Evolutionary conservation across 2,888 invertebrate genomes (phyloP).

Genomic region (Zonitis immaculata): DNA sequence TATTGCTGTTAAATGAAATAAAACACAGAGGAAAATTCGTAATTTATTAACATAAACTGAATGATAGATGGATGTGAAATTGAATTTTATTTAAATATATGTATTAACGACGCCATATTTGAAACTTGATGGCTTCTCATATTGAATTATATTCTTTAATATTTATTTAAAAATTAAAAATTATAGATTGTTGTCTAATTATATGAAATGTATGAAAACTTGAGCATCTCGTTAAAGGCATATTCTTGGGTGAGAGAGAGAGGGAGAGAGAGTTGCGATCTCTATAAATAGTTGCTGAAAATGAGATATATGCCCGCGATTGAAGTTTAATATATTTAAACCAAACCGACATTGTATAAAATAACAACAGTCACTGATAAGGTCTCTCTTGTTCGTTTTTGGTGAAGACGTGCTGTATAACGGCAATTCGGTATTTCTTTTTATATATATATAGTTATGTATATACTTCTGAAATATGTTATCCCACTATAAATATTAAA

Average conservation of each 20-base stretch:
- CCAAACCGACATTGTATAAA: background rate
- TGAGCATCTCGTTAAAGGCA: background rate
- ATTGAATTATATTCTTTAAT: slow-evolving; percentile 10
- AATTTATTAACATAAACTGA: slow-evolving; percentile 16
- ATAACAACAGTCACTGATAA: background rate
- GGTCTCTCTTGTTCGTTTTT: background rate
- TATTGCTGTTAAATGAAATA: too few relatives aligned
- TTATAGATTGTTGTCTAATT: background rate
- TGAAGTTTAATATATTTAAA: background rate
- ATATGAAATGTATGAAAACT: background rate
- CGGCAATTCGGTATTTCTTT: background rate
- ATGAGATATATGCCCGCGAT: slow-evolving; percentile 1
- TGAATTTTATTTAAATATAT: background rate
- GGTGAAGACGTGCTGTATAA: background rate
- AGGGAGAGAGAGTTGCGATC: too few relatives aligned
- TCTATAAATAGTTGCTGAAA: slow-evolving; percentile 4
- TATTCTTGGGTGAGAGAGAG: slow-evolving; percentile 6
- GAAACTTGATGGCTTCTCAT: slow-evolving; percentile 10
- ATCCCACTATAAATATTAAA: background rate
- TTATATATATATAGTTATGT: too few relatives aligned
- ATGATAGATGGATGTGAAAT: slow-evolving; percentile 10
- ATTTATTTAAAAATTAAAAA: slow-evolving; percentile 10
- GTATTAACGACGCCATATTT: slow-evolving; percentile 8
- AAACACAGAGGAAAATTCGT: slow-evolving; percentile 8
- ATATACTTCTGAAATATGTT: background rate